phyloP scores from a whole-genome alignment of 2,888 invertebrate genomes.

The Myathropa florea region DNA sequence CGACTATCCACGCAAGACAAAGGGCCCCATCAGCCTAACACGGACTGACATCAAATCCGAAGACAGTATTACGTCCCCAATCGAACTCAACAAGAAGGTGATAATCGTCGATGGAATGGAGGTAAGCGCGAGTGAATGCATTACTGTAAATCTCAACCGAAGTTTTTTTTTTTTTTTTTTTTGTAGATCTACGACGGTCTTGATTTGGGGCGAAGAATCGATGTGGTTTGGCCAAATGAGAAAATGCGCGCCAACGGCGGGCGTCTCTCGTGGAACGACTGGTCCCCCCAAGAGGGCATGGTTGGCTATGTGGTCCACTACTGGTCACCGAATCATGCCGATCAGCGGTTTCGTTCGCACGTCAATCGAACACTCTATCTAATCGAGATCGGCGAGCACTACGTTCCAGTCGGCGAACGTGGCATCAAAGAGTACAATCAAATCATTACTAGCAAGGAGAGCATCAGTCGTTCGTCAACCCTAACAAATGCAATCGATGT shows the following conservation, averaged over 20 bases:
- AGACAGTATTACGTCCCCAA: slow-evolving; percentile 73
- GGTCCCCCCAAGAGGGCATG: slow-evolving; percentile 95
- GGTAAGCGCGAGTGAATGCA: slow-evolving; percentile 72
- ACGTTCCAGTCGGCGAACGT: slow-evolving; percentile 94
- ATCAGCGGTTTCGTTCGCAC: slow-evolving; percentile 92
- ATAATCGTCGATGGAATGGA: slow-evolving; percentile 80
- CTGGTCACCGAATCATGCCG: slow-evolving; percentile 96
- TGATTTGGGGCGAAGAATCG: slow-evolving; percentile 93
- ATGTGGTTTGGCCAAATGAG: slow-evolving; percentile 98
- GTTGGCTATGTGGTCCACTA: slow-evolving; percentile 96
- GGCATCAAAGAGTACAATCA: slow-evolving; percentile 86
- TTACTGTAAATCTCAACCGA: background rate
- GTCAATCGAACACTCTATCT: slow-evolving; percentile 95
- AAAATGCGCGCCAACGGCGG: slow-evolving; percentile 93
- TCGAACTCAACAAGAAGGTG: slow-evolving; percentile 79
- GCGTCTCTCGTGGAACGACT: slow-evolving; percentile 92
- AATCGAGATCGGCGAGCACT: slow-evolving; percentile 95
- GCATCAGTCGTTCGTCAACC: slow-evolving; percentile 65
- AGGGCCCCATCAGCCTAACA: slow-evolving; percentile 78
- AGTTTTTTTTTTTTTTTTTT: background rate
- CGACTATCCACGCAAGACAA: slow-evolving; percentile 79
- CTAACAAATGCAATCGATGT: slow-evolving; percentile 53
- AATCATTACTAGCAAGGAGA: slow-evolving; percentile 75
- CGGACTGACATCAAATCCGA: slow-evolving; percentile 50
- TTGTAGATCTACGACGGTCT: slow-evolving; percentile 92